A percentile compares a stretch with the other conserved stretches of the same genome.
These are phyloP conservation scores for Phragmatobia fuliginosa DNA, from an alignment of 2,888 invertebrate species.

Conservation along the genomic window DNA sequence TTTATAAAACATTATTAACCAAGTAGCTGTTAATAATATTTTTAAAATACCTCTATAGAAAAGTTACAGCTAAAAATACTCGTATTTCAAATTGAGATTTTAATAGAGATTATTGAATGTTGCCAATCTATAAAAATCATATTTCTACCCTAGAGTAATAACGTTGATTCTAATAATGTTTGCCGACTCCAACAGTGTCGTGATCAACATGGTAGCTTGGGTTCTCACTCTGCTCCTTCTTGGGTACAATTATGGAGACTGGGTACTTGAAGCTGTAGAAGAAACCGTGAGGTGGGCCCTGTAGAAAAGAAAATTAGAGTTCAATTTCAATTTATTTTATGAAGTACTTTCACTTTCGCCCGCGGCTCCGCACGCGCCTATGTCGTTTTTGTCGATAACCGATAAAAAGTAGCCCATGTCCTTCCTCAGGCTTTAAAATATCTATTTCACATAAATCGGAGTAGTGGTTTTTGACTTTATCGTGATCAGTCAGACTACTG, in stretches of 20 bases:
- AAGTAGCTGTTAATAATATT: background rate
- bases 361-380: too few species aligned
- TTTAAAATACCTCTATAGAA: background rate
- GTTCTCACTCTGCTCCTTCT: constrained; percentile 60
- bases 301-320: constrained; percentile 34
- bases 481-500: too few species aligned
- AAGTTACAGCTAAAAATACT: background rate
- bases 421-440: too few species aligned
- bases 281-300: constrained; percentile 90
- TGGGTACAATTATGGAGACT: constrained; percentile 81
- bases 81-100: background rate
- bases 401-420: too few species aligned
- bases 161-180: constrained; percentile 20
- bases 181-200: constrained; percentile 59
- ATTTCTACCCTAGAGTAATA: constrained; percentile 26
- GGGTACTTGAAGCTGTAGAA: constrained; percentile 91
- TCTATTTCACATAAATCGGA: too few species aligned
- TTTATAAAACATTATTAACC: background rate
- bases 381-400: too few species aligned
- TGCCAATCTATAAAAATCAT: background rate
- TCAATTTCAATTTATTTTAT: background rate
- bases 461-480: too few species aligned
- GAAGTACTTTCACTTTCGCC: too few species aligned
- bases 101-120: background rate
- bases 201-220: constrained; percentile 66